Base-by-base conservation (phyloP, 1,140 invertebrate genomes). In the Heliconius hermathena region DNA sequence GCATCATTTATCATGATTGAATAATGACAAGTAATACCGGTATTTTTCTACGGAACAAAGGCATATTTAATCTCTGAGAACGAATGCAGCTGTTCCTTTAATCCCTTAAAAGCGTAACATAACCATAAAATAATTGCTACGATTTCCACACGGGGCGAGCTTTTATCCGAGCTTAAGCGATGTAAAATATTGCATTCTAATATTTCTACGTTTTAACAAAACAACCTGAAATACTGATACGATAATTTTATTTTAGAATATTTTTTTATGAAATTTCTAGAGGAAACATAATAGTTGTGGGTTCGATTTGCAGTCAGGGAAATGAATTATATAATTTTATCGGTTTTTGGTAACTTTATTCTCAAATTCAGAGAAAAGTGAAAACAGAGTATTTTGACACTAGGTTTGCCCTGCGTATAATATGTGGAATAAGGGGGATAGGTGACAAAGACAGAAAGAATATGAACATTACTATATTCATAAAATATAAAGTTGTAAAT, bases 121-220 rank as follows among this genome's bases (percentile, higher is more conserved):
- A 36, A 72, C 71, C 71, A 11, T 41, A 72, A 72, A 38, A 38
- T 72, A 72, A 72, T 72, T 72, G 71, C 36, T 72, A 72, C 71
- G 13, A 72, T 72, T 41, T 38, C 71, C 71, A 72, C 38, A 66
- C 60, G 26, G 26, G n/a, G 60, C 60, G 26, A 66, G 60, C 60
- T 66, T 66, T 60, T 66, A 66, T 26, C 60, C 26, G 22, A n/a
- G 60, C 22, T 66, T 66, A 66, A 66, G 60, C 20, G 54, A 60
- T 22, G 54, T 66, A 16, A 66, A 66, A 66, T 66, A 66, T 66
- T 66, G 60, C 4, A 26, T 66, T 66, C 22, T 29, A 66, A 66
- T 66, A 66, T 66, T 26, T 66, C 13, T 29, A 66, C 13, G 1
- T 22, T 13, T 60, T 22, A 9, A 66, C 4, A 66, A 26, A 29